Conservation (phyloP, 1,140 invertebrate genomes). For the Holotrichia oblita region DNA sequence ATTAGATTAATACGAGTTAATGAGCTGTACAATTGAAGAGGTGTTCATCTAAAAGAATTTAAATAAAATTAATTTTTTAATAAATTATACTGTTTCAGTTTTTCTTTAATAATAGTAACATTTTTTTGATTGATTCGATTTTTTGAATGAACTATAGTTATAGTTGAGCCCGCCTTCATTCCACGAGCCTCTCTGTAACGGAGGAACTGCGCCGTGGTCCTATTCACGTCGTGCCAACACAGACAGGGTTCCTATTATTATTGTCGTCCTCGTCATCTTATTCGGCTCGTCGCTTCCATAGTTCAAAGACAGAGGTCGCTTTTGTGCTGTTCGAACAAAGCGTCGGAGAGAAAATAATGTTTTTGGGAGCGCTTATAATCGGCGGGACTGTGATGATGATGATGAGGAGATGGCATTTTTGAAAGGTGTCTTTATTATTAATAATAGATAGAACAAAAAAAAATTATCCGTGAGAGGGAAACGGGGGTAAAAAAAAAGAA, state of each 20-base stretch:
- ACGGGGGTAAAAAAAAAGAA: not conserved
- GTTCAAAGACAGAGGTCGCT: conserved; percentile 15
- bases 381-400: not conserved
- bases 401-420: conserved; percentile 1
- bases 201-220: not conserved
- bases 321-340: not conserved
- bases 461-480: not conserved
- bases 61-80: too few relatives aligned
- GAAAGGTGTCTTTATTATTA: conserved; percentile 17
- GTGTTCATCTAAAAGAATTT: too few relatives aligned
- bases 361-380: conserved; percentile 1
- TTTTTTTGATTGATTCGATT: not conserved
- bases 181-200: not conserved
- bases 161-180: not conserved
- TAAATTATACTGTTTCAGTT: too few relatives aligned
- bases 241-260: not conserved
- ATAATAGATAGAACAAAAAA: not conserved
- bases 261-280: not conserved
- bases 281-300: not conserved
- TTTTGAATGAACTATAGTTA: not conserved
- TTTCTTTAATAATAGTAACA: too few relatives aligned
- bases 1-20: too few relatives aligned
- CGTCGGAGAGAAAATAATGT: not conserved
- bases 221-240: not conserved
- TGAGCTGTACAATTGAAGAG: too few relatives aligned